phyloP scores from a whole-genome alignment of 2,888 invertebrate genomes.

The Microctonus brassicae region DNA sequence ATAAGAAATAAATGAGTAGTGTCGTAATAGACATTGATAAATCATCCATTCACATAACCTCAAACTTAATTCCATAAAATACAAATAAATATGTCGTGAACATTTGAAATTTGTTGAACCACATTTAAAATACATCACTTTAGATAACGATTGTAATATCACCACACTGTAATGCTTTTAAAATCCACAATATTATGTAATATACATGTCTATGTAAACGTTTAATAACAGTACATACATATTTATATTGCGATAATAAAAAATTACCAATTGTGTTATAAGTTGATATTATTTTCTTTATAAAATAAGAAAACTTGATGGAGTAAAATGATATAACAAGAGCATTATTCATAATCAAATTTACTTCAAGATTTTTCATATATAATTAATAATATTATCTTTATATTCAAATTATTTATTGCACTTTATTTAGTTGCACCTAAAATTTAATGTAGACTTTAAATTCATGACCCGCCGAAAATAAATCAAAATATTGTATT shows the following conservation, averaged over 20 bases:
- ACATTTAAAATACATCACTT: not conserved
- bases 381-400: conserved; percentile 58
- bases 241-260: not conserved
- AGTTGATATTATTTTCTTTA: no score
- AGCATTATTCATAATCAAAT: not conserved
- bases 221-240: no score
- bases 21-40: no score
- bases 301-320: not conserved
- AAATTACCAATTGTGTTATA: not conserved
- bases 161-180: not conserved
- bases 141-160: not conserved
- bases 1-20: not conserved
- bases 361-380: not conserved
- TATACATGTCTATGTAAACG: no score
- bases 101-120: not conserved
- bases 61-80: no score
- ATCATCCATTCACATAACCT: no score
- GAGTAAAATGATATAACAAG: not conserved
- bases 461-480: not conserved
- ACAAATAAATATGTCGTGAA: no score
- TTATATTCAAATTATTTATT: conserved; percentile 59
- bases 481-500: not conserved
- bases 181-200: not conserved
- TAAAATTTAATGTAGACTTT: not conserved
- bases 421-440: conserved; percentile 53